Base-by-base conservation (phyloP, 92 coral and sea anemone species). In the Parazoanthus atlanticus region DNA sequence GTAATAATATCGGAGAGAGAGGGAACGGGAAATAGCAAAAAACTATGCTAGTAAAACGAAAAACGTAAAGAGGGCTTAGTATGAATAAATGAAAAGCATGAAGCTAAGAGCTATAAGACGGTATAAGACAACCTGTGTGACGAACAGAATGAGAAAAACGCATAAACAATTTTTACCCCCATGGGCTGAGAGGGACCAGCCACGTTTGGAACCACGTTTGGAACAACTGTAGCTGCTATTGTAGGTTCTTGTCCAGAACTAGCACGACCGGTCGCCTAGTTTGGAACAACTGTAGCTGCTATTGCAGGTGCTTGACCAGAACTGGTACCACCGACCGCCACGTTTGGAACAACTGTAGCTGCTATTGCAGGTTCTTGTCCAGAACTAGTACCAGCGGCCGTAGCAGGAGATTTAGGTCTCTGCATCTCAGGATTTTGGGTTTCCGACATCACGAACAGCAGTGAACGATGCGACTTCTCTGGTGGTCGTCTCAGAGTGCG, bases 401-500 rank as follows among this genome's bases (percentile, higher is more conserved):
- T 65, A 65, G 12, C 26, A 65, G 71, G 71, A 65, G 71, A 0
- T 65, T 65, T 65, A 65, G 71, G 71, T 65, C 71, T 65, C 71
- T 65, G 71, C 29, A 21, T 65, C 71, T 19, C 26, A 17, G 71
- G 71, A 65, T 65, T 65, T 21, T 65, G 71, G 71, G 71, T 65
- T 65, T 65, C 71, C 71, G 71, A 65, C 71, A 65, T 65, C 71
- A 65, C 71, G 71, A 65, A 65, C 29, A 65, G 71, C 71, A 65
- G 71, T 65, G 71, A 65, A 65, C 71, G 29, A 65, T 65, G 71
- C 12, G 47, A 43, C 47, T 46, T 46, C 3, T 12, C 49, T 10
- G 11, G 49, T 46, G 49, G 12, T 7, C 47, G 47, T 43, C 47
- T 49, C 56, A 49, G 56, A 13, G 58, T 52, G 58, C 19, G 19